Percentiles rank a stretch among this genome's conserved stretches.
Conservation (phyloP, 2,888 invertebrate species). For the Cordylochernes scorpioides region DNA sequence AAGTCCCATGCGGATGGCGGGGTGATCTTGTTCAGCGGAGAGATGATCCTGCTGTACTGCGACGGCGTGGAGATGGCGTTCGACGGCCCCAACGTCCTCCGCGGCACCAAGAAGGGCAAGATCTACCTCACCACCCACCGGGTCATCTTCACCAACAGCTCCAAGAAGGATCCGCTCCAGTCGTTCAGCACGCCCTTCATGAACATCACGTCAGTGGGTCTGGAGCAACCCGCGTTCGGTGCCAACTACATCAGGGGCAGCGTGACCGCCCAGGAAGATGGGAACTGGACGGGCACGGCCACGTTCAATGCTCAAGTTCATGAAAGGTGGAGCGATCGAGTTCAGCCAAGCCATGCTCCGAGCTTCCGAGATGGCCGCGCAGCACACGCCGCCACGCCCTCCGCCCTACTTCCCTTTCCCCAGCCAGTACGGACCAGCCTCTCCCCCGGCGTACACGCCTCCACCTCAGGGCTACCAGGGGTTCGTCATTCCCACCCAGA, state of each 20-base stretch:
- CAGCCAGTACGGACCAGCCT: too few species aligned
- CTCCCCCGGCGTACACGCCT: too few species aligned
- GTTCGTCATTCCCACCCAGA: too few species aligned
- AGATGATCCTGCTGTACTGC: slow-evolving; percentile 63
- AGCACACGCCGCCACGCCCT: too few species aligned
- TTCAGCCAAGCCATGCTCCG: slow-evolving; percentile 85
- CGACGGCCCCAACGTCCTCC: slow-evolving; percentile 40
- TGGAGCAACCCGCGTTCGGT: slow-evolving; percentile 91
- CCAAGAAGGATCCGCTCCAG: slow-evolving; percentile 44
- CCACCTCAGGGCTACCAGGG: too few species aligned
- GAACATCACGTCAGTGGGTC: slow-evolving; percentile 30
- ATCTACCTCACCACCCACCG: slow-evolving; percentile 88
- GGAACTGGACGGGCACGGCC: slow-evolving; percentile 68
- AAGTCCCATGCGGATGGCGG: too few species aligned
- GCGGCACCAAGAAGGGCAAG: slow-evolving; percentile 52
- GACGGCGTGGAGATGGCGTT: slow-evolving; percentile 77
- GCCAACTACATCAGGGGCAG: slow-evolving; percentile 92
- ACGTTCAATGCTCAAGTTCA: slow-evolving; percentile 86
- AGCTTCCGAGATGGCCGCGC: slow-evolving; percentile 39
- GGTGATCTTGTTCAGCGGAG: too few species aligned
- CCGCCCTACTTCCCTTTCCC: too few species aligned
- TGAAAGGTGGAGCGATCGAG: slow-evolving; percentile 93
- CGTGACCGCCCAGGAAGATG: slow-evolving; percentile 66
- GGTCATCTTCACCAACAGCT: slow-evolving; percentile 70
- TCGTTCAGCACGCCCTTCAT: slow-evolving; percentile 92